A percentile compares a stretch with the other conserved stretches of the same genome.
These are phyloP conservation scores for Rhinogobius similis DNA, from an alignment of 2,113 vertebrate species.

Conservation along the genomic window DNA sequence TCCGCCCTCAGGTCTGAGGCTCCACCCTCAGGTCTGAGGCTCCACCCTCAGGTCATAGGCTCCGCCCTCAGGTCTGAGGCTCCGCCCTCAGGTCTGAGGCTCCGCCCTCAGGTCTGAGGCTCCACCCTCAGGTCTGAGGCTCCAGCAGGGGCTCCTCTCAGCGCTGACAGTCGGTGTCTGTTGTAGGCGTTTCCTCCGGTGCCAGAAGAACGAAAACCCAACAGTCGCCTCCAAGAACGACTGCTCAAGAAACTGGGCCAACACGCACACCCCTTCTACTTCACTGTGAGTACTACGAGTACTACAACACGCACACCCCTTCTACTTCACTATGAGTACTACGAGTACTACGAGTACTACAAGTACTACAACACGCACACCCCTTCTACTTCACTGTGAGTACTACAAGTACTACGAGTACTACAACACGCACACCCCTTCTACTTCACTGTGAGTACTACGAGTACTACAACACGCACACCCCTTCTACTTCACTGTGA, in stretches of 20 bases:
- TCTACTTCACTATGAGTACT: conserved; percentile 45
- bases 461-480: background rate
- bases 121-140: too few species aligned
- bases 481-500: conserved; percentile 7
- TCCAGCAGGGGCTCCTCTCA: too few species aligned
- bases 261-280: conserved; percentile 88
- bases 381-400: too few species aligned
- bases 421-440: conserved; percentile 76
- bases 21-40: too few species aligned
- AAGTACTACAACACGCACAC: too few species aligned
- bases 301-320: conserved; percentile 80
- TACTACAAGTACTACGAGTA: background rate
- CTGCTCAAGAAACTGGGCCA: conserved; percentile 89
- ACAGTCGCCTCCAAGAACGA: conserved; percentile 87
- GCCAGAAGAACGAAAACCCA: conserved; percentile 80
- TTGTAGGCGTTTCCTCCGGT: conserved; percentile 82
- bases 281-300: conserved; percentile 79
- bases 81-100: too few species aligned
- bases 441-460: conserved; percentile 85
- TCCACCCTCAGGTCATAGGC: too few species aligned
- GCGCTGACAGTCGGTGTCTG: too few species aligned
- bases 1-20: too few species aligned
- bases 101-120: too few species aligned
- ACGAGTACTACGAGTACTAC: background rate
- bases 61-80: too few species aligned